Evolutionary conservation across 92 coral and sea anemone genomes (phyloP).

Genomic region (Porites rus): DNA sequence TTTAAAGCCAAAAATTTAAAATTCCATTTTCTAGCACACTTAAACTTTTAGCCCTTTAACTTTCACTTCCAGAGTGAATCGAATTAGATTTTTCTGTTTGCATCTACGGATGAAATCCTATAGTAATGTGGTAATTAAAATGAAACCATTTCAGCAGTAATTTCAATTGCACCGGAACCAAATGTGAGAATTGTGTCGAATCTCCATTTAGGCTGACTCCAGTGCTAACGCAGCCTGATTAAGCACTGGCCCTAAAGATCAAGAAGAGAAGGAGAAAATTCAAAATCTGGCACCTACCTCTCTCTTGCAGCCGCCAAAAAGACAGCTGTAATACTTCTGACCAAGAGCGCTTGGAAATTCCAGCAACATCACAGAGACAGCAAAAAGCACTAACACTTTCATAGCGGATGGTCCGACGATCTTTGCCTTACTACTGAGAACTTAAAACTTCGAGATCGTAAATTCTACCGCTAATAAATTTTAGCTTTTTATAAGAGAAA

Average conservation of each 20-base stretch:
- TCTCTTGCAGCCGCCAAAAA: not conserved
- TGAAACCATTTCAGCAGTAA: too few species aligned
- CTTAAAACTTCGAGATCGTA: not conserved
- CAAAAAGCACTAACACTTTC: not conserved
- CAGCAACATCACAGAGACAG: not conserved
- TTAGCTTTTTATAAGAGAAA: too few species aligned
- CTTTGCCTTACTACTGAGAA: not conserved
- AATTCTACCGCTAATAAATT: too few species aligned
- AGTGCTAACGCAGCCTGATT: too few species aligned
- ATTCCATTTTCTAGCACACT: not conserved
- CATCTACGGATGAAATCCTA: too few species aligned
- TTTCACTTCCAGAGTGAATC: too few species aligned
- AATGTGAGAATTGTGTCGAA: too few species aligned
- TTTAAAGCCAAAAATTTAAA: not conserved
- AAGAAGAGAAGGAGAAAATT: not conserved
- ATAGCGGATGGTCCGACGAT: not conserved
- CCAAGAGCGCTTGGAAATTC: slow-evolving; percentile 2
- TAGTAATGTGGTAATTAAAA: too few species aligned
- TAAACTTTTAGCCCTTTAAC: not conserved
- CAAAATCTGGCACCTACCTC: not conserved
- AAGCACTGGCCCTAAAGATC: not conserved
- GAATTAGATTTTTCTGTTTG: too few species aligned
- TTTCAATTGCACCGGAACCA: too few species aligned
- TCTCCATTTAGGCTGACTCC: too few species aligned
- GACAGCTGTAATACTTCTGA: not conserved